Evolutionary conservation across 1,140 invertebrate genomes (phyloP).

Genomic region (Diplogasteroides magnus): DNA sequence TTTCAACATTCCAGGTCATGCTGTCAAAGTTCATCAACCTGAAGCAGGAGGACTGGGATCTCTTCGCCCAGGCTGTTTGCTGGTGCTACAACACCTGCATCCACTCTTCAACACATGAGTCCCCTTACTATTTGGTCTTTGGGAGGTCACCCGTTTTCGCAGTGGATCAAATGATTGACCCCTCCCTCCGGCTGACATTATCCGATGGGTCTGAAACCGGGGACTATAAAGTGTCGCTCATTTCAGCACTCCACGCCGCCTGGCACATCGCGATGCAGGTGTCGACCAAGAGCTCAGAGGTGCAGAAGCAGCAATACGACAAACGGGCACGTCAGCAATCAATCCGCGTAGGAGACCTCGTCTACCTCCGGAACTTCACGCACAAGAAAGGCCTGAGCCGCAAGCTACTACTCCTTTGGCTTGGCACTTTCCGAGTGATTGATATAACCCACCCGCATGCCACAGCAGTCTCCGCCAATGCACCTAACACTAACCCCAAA

Average conservation of each 20-base stretch:
- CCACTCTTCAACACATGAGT: slow-evolving; percentile 5
- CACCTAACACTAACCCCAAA: neutral
- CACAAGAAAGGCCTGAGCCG: neutral
- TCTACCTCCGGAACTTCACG: neutral
- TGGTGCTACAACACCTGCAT: slow-evolving; percentile 5
- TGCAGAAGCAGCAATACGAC: neutral
- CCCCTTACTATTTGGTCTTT: slow-evolving; percentile 5
- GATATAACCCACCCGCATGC: neutral
- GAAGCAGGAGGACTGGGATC: slow-evolving; percentile 9
- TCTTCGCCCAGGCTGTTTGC: neutral
- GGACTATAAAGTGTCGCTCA: neutral
- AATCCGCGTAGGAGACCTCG: neutral
- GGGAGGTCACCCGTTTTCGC: slow-evolving; percentile 8
- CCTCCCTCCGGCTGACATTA: neutral
- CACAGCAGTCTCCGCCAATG: neutral
- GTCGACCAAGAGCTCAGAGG: neutral
- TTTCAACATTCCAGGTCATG: neutral
- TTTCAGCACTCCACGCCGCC: neutral
- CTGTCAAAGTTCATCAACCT: neutral
- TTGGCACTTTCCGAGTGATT: neutral
- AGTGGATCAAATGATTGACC: neutral
- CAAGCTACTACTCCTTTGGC: slow-evolving; percentile 1
- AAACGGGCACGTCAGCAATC: neutral
- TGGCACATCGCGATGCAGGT: neutral
- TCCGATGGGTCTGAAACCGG: neutral